These are phyloP conservation scores for Buphagus erythrorhynchus DNA, from an alignment of 2,797 vertebrate species.

Conservation along the genomic window DNA sequence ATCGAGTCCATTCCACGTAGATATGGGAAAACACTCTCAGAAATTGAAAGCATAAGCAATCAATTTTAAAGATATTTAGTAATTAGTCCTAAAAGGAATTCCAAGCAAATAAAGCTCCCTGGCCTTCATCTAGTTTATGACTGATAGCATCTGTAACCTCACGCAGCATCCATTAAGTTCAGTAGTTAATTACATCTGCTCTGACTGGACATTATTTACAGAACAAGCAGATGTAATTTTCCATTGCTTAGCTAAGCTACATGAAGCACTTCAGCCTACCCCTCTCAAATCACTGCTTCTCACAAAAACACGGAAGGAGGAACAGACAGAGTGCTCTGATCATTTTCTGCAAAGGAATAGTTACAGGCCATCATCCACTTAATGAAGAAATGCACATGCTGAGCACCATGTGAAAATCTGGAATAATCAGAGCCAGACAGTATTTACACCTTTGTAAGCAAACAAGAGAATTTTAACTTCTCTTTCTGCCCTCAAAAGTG, in stretches of 20 bases:
- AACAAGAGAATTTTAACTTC: neutral
- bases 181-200: constrained; percentile 66
- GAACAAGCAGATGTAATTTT: constrained; percentile 36
- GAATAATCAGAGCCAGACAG: neutral
- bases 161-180: constrained; percentile 52
- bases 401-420: neutral
- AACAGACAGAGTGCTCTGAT: neutral
- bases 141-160: constrained; percentile 65
- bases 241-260: neutral
- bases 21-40: constrained; percentile 50
- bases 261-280: neutral
- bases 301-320: neutral
- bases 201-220: constrained; percentile 61
- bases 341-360: neutral
- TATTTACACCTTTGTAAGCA: neutral
- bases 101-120: constrained; percentile 35
- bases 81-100: constrained; percentile 69
- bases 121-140: constrained; percentile 57
- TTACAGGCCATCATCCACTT: neutral
- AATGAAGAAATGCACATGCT: neutral
- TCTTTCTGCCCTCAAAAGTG: neutral
- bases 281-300: neutral
- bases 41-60: constrained; percentile 64
- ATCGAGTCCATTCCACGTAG: neutral
- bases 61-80: constrained; percentile 64